Percentiles rank a stretch among this genome's conserved stretches.
Evolutionary conservation across 2,797 vertebrate genomes (phyloP).

Genomic region (Poecile montanus): DNA sequence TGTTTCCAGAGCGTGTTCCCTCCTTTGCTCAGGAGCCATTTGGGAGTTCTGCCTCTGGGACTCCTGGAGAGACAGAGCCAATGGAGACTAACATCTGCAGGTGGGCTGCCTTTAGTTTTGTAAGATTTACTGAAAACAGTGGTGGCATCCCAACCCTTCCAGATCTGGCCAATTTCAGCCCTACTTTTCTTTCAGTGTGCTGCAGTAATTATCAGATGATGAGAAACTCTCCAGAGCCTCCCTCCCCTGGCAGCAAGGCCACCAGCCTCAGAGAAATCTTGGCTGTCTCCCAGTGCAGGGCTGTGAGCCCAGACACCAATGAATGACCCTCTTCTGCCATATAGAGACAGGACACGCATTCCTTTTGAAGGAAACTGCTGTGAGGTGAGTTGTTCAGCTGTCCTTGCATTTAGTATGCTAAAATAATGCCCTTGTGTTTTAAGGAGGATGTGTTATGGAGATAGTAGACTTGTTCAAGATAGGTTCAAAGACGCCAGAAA

Average conservation of each 20-base stretch:
- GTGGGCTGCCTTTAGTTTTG: background rate
- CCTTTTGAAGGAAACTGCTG: background rate
- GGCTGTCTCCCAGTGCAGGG: background rate
- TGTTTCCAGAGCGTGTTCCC: background rate
- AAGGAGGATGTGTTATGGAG: background rate
- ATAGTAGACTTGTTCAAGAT: background rate
- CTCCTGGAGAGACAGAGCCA: background rate
- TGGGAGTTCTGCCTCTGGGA: background rate
- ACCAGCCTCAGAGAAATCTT: background rate
- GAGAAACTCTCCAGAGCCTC: background rate
- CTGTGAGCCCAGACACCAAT: background rate
- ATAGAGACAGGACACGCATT: fast-evolving
- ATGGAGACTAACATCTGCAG: background rate
- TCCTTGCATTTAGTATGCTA: background rate
- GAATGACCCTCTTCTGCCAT: background rate
- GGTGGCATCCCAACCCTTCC: background rate
- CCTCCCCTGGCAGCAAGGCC: background rate
- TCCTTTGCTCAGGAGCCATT: background rate
- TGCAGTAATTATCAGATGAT: background rate
- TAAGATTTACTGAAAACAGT: background rate
- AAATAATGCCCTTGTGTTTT: background rate
- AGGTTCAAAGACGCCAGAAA: background rate
- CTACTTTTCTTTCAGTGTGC: background rate
- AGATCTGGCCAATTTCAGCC: background rate
- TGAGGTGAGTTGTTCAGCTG: background rate